Base-by-base conservation (phyloP, 2,797 vertebrate genomes). In the Simalia tracyae region DNA sequence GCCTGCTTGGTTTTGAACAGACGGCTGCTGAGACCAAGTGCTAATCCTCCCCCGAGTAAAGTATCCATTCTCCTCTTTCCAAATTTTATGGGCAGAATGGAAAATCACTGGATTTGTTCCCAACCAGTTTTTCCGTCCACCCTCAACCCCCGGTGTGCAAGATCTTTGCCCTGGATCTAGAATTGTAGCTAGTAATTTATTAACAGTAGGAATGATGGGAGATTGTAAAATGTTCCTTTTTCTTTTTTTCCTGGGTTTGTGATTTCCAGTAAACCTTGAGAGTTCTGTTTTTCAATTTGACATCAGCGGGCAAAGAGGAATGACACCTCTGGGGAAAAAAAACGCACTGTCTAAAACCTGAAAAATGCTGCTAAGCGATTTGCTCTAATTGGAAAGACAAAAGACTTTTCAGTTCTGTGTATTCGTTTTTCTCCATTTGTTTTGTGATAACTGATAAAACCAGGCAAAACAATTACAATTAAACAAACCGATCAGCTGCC, bases 111-210 rank as follows among this genome's bases (percentile, higher is more conserved):
- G 46, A 72, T 88, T n/a, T 15, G 1, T 50, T 31, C 0, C 42
- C 14, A 15, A 22, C 15, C 17, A 59, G 24, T 8, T 22, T 22
- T 46, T 81, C 72, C 17, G 24, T 24, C 36, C 19, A 24, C 36
- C 36, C 36, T 81, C 72, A 81, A 81, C 19, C 36, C 36, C 36
- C 72, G 24, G 19, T 81, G 24, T 15, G 22, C 5, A n/a, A 66
- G 60, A 57, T 72, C 87, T 89, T 89, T 93, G 90, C n/a, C 76
- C n/a, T 57, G 28, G 68, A 54, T 86, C n/a, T n/a, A 22, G 1
- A 50, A 91, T 61, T 81, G 68, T 36, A 46, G 14, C 56, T 26
- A 91, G 86, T 91, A 7, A 89, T 91, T 89, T 86, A 93, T 93
- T 89, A 89, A 91, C 63, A 56, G 19, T 17, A 26, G 5, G 81